These are phyloP conservation scores for Leptopilina drosophilae DNA, from an alignment of 2,888 invertebrate species.

Conservation along the genomic window DNA sequence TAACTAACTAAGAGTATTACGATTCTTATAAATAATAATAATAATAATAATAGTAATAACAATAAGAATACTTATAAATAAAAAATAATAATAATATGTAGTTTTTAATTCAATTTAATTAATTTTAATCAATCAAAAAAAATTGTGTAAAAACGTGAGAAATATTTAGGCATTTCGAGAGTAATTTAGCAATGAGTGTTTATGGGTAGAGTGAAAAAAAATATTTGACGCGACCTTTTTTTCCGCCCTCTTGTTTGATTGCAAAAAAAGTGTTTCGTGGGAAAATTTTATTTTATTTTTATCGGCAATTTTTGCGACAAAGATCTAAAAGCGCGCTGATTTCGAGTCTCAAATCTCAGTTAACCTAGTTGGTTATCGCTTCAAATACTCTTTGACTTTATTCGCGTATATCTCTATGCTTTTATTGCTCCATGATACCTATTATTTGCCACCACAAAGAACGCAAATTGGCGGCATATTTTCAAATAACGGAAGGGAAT, in stretches of 20 bases:
- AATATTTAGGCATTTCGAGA: no score
- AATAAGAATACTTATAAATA: no score
- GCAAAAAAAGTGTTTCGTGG: neutral
- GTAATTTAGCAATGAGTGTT: no score
- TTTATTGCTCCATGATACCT: neutral
- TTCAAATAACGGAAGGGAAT: neutral
- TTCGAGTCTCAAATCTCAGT: slow-evolving; percentile 2
- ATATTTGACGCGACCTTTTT: neutral
- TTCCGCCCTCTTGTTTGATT: neutral
- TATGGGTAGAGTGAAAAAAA: no score
- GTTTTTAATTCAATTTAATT: no score
- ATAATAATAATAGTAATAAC: no score
- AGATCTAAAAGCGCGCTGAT: slow-evolving; percentile 18
- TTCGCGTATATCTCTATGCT: neutral
- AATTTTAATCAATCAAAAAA: no score
- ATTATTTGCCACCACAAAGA: slow-evolving; percentile 9
- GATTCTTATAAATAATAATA: no score
- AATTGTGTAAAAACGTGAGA: no score
- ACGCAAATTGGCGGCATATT: neutral
- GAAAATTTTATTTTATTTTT: slow-evolving; percentile 27
- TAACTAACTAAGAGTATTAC: no score
- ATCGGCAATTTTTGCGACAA: slow-evolving; percentile 7
- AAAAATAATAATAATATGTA: no score
- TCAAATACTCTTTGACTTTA: slow-evolving; percentile 10
- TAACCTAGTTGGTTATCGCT: slow-evolving; percentile 8